Conservation (phyloP, 1,140 invertebrate species). For the Lineus longissimus region DNA sequence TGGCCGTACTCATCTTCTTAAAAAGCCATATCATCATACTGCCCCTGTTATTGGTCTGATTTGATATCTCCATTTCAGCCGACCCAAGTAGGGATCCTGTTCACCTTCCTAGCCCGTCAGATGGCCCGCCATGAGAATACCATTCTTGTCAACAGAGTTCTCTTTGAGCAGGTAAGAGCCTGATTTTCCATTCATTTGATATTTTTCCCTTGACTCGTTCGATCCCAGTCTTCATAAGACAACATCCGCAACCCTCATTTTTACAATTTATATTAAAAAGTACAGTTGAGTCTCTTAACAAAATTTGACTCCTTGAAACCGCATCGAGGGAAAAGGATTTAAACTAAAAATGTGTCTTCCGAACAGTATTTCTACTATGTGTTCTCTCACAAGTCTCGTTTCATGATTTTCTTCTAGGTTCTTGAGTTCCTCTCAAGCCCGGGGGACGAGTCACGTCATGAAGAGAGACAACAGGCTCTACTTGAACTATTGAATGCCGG, state of each 20-base stretch:
- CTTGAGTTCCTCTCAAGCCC: slow-evolving; percentile 53
- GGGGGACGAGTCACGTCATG: slow-evolving; percentile 59
- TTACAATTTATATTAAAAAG: too few species aligned
- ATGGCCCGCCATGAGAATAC: slow-evolving; percentile 58
- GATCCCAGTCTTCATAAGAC: too few species aligned
- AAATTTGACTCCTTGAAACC: too few species aligned
- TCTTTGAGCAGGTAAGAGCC: slow-evolving; percentile 58
- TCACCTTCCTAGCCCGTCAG: slow-evolving; percentile 71
- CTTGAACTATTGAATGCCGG: slow-evolving; percentile 71
- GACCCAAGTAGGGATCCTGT: slow-evolving; percentile 66
- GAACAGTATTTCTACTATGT: too few species aligned
- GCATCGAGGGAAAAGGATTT: too few species aligned
- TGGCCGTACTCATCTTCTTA: too few species aligned
- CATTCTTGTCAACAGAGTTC: slow-evolving; percentile 56
- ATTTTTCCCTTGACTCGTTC: too few species aligned
- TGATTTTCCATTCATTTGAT: too few species aligned
- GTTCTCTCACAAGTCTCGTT: too few species aligned
- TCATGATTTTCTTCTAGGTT: slow-evolving; percentile 34
- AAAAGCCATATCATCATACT: background rate
- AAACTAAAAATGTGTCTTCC: too few species aligned
- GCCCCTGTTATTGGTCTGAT: background rate
- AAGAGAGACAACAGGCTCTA: slow-evolving; percentile 76
- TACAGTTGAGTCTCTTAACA: too few species aligned
- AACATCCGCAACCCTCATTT: too few species aligned
- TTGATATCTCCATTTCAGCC: slow-evolving; percentile 33